Conservation (phyloP, 2,797 vertebrate species). For the Tolypeutes matacus region DNA sequence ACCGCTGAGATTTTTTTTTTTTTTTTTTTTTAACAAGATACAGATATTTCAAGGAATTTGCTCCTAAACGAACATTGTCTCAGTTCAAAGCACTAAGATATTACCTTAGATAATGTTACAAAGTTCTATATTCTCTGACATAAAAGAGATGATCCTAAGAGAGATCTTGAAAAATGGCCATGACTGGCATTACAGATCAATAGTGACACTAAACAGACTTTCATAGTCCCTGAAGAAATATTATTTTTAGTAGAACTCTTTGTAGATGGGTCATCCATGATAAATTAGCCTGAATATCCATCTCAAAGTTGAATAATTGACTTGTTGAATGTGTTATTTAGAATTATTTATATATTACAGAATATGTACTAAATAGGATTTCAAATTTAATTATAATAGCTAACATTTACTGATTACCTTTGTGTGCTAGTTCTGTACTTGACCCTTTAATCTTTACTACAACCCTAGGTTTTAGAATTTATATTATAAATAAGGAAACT, state of each 20-base stretch:
- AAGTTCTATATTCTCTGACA: background rate
- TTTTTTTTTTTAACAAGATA: background rate
- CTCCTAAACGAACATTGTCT: background rate
- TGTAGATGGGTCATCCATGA: background rate
- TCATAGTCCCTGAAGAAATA: constrained; percentile 6
- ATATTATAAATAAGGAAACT: background rate
- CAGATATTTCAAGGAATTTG: background rate
- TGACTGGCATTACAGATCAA: background rate
- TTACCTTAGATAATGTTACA: background rate
- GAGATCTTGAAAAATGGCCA: background rate
- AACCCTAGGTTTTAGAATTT: background rate
- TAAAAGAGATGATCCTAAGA: background rate
- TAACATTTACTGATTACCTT: background rate
- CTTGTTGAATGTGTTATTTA: background rate
- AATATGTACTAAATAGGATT: background rate
- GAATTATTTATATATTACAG: background rate
- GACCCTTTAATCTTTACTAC: background rate
- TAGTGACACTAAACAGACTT: background rate
- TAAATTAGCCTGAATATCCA: background rate
- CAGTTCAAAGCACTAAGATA: background rate
- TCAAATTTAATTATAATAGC: background rate
- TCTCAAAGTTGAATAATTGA: constrained; percentile 36
- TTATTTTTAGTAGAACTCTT: background rate
- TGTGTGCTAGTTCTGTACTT: background rate
- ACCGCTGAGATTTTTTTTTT: background rate